These are phyloP conservation scores for Eupithecia inturbata DNA, from an alignment of 2,888 invertebrate genomes.

Conservation along the genomic window DNA sequence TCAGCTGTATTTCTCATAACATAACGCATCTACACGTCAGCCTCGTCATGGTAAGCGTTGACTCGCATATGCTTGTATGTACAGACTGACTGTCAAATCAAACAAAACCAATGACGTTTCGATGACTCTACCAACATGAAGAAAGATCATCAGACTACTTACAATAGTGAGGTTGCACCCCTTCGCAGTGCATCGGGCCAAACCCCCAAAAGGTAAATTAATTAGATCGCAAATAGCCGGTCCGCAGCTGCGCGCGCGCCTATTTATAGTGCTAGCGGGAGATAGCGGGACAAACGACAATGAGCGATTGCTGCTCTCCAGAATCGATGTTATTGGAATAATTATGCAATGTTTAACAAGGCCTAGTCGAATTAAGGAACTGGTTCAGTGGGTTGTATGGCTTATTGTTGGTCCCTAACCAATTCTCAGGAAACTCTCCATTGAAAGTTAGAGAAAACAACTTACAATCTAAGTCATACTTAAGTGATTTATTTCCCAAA, in stretches of 20 bases:
- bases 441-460: background rate
- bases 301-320: conserved; percentile 41
- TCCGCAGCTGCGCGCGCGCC: conserved; percentile 28
- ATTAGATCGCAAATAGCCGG: conserved; percentile 35
- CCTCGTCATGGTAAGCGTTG: background rate
- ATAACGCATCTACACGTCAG: background rate
- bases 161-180: conserved; percentile 14
- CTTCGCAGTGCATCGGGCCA: conserved; percentile 7
- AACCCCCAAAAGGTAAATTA: conserved; percentile 28
- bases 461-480: background rate
- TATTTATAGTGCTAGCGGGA: conserved; percentile 50
- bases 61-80: background rate
- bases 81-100: background rate
- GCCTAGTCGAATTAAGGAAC: background rate
- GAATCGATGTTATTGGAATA: conserved; percentile 28
- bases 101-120: background rate
- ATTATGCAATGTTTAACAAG: conserved; percentile 1
- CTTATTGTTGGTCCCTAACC: background rate
- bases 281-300: conserved; percentile 44
- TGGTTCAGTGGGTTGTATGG: background rate
- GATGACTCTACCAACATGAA: background rate
- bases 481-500: background rate
- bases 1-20: background rate
- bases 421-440: background rate
- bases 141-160: background rate